Percentiles rank a stretch among this genome's conserved stretches.
These are phyloP conservation scores for Montipora efflorescens DNA, from an alignment of 64 coral and sea anemone species.

Conservation along the genomic window DNA sequence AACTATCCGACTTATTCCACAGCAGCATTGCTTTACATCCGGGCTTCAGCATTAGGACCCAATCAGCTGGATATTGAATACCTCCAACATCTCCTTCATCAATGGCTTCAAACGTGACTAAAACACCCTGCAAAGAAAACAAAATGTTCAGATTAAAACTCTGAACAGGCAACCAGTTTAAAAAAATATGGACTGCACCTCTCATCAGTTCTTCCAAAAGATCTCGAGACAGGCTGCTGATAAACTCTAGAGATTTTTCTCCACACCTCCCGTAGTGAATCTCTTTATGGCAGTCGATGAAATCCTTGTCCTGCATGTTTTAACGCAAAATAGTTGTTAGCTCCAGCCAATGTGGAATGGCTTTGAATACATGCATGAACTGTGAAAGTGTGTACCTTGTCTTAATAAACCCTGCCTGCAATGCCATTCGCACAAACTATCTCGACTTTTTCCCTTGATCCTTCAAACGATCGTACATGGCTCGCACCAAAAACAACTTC, in stretches of 20 bases:
- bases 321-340: slow-evolving; percentile 3
- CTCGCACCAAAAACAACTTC: slow-evolving; percentile 30
- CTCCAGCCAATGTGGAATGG: slow-evolving; percentile 41
- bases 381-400: not conserved
- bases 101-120: not conserved
- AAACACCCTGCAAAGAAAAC: slow-evolving; percentile 2
- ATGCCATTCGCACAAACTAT: slow-evolving; percentile 62
- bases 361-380: slow-evolving; percentile 22
- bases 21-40: slow-evolving; percentile 42
- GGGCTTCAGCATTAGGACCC: not conserved
- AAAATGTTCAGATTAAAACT: slow-evolving; percentile 30
- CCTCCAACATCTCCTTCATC: not conserved
- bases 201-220: not conserved
- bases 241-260: not conserved
- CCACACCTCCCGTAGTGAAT: slow-evolving; percentile 17
- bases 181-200: slow-evolving; percentile 30
- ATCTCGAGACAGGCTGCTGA: slow-evolving; percentile 6
- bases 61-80: slow-evolving; percentile 14
- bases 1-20: slow-evolving; percentile 50
- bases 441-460: not conserved
- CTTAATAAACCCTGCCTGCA: slow-evolving; percentile 5
- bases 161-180: slow-evolving; percentile 2
- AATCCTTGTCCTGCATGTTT: slow-evolving; percentile 14
- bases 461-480: not conserved
- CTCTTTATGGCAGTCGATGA: slow-evolving; percentile 34